Evolutionary conservation across 2,888 invertebrate genomes (phyloP).

Genomic region (Tipula vernalis): DNA sequence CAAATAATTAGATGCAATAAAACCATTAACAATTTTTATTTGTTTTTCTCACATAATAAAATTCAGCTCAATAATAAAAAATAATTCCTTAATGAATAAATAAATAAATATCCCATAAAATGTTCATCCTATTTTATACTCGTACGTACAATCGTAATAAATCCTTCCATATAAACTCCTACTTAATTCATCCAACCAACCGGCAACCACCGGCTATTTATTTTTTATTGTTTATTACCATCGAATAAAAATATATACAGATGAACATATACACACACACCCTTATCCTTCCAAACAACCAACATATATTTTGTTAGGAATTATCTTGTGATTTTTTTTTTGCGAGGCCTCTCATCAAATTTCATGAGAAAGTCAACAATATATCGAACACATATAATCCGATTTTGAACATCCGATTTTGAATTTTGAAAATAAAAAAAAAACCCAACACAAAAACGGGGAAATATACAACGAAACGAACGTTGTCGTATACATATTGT

Average conservation of each 20-base stretch:
- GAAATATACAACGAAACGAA: background rate
- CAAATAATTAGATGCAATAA: background rate
- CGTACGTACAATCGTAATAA: background rate
- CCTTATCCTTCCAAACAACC: background rate
- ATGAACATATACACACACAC: background rate
- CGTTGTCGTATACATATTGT: background rate
- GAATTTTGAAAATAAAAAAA: background rate
- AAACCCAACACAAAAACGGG: background rate
- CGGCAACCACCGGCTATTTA: slow-evolving; percentile 8
- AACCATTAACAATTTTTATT: background rate
- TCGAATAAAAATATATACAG: background rate
- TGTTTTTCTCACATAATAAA: background rate
- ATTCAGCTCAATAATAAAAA: background rate
- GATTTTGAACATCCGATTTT: slow-evolving; percentile 10
- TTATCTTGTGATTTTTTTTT: background rate
- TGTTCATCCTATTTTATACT: background rate
- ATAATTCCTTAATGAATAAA: background rate
- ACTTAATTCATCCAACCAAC: background rate
- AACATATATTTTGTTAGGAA: background rate
- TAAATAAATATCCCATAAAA: background rate
- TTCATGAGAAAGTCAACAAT: slow-evolving; percentile 10
- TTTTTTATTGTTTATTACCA: background rate
- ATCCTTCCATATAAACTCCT: background rate
- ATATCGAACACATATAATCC: slow-evolving; percentile 6
- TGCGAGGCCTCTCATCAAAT: background rate